Conservation (phyloP, 2,113 vertebrate genomes). For the Zosterops borbonicus region DNA sequence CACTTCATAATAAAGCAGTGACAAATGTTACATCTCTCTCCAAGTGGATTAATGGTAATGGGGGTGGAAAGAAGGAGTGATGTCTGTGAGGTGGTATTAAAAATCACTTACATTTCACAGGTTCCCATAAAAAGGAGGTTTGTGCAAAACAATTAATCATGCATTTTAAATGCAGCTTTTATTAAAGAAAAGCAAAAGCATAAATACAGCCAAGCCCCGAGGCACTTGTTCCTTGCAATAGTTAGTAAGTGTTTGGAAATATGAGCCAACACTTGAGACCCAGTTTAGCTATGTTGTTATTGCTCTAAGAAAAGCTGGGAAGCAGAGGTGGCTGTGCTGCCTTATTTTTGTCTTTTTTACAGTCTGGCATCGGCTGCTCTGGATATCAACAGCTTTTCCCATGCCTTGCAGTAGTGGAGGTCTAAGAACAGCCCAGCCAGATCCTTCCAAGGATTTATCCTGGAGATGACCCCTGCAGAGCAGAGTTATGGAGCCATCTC, state of each 20-base stretch:
- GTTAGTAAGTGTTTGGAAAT: slow-evolving; percentile 57
- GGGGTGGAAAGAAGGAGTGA: slow-evolving; percentile 44
- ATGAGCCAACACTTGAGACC: slow-evolving; percentile 2
- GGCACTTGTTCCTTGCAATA: slow-evolving; percentile 3
- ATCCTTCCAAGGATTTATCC: background rate
- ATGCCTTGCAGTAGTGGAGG: background rate
- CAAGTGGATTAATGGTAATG: slow-evolving; percentile 66
- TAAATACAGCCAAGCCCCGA: slow-evolving; percentile 44
- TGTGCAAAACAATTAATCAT: slow-evolving; percentile 71
- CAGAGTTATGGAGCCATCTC: accelerated
- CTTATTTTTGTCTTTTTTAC: background rate
- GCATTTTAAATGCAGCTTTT: slow-evolving; percentile 59
- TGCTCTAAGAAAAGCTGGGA: slow-evolving; percentile 3
- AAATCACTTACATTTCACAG: slow-evolving; percentile 70
- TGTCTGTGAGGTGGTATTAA: slow-evolving; percentile 69
- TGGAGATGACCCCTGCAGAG: background rate
- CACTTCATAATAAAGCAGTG: slow-evolving; percentile 70
- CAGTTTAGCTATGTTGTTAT: slow-evolving; percentile 1
- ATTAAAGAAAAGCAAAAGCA: slow-evolving; percentile 45
- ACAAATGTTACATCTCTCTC: slow-evolving; percentile 72
- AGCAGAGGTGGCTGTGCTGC: background rate
- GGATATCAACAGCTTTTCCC: background rate
- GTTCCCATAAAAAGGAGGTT: slow-evolving; percentile 60
- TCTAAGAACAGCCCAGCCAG: background rate
- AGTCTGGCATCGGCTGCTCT: background rate